phyloP scores from a whole-genome alignment of 2,888 invertebrate genomes.

The Epinotia nisella region DNA sequence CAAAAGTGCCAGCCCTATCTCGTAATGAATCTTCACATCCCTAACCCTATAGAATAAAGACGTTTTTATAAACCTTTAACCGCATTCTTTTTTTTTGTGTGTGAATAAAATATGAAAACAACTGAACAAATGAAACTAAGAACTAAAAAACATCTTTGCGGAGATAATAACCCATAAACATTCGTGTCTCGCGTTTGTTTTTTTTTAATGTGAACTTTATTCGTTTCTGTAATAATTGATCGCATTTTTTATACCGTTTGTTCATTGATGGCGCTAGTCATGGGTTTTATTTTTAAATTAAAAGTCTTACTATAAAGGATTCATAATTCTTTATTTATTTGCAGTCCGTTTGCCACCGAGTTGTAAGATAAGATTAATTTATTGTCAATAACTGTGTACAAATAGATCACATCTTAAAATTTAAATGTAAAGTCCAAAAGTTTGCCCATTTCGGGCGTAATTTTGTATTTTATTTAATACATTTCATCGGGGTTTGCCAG shows the following conservation, averaged over 20 bases:
- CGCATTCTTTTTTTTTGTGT: constrained; percentile 18
- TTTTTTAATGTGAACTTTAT: constrained; percentile 2
- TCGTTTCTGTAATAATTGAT: background rate
- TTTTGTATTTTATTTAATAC: background rate
- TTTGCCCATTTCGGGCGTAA: no score
- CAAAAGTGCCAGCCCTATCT: constrained; percentile 12
- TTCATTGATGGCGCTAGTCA: background rate
- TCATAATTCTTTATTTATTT: no score
- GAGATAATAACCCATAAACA: background rate
- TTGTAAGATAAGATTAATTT: no score
- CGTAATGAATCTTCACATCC: constrained; percentile 6
- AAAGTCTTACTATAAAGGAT: background rate
- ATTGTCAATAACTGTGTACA: no score
- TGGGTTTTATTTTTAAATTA: background rate
- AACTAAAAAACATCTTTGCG: constrained; percentile 4
- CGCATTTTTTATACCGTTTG: background rate
- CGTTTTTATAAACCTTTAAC: constrained; percentile 22
- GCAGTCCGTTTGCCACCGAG: no score
- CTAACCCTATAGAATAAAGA: constrained; percentile 28
- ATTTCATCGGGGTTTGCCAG: background rate
- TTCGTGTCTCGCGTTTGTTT: background rate
- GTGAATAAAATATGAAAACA: constrained; percentile 19
- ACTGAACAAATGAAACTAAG: constrained; percentile 9
- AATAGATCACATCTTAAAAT: no score
- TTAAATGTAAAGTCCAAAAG: no score